phyloP scores from a whole-genome alignment of 1,140 invertebrate genomes.

The Whitmania pigra region DNA sequence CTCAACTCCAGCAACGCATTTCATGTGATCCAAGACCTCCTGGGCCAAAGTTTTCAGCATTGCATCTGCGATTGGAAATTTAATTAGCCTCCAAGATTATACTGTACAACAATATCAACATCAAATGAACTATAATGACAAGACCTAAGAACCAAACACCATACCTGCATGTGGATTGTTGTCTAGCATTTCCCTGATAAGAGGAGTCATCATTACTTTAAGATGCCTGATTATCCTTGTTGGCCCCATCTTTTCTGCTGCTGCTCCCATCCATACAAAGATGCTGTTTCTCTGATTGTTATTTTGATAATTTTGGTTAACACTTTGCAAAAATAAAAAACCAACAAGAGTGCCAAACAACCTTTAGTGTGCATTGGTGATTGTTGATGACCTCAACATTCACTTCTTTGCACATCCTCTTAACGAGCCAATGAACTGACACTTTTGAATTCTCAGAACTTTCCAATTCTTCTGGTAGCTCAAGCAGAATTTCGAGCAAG shows the following conservation, averaged over 20 bases:
- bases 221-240: slow-evolving; percentile 47
- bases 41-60: slow-evolving; percentile 46
- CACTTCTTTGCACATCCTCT: slow-evolving; percentile 54
- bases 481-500: too few relatives aligned
- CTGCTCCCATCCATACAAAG: slow-evolving; percentile 60
- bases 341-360: slow-evolving; percentile 29
- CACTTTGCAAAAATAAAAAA: slow-evolving; percentile 4
- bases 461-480: slow-evolving; percentile 31
- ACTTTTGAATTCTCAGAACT: slow-evolving; percentile 29
- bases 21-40: slow-evolving; percentile 54
- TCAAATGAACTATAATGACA: slow-evolving; percentile 12
- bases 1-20: slow-evolving; percentile 53
- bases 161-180: slow-evolving; percentile 28
- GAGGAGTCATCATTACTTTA: slow-evolving; percentile 50
- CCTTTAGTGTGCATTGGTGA: slow-evolving; percentile 43
- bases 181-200: slow-evolving; percentile 51
- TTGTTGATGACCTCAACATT: slow-evolving; percentile 56
- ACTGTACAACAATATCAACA: too few relatives aligned
- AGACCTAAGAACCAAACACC: slow-evolving; percentile 10
- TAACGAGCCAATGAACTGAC: slow-evolving; percentile 52
- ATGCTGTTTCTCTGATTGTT: slow-evolving; percentile 50
- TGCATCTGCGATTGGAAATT: slow-evolving; percentile 29
- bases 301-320: slow-evolving; percentile 7
- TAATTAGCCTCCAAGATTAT: not conserved
- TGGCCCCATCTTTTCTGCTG: slow-evolving; percentile 48